Base-by-base conservation (phyloP, 2,888 invertebrate genomes). In the Limnephilus rhombicus region DNA sequence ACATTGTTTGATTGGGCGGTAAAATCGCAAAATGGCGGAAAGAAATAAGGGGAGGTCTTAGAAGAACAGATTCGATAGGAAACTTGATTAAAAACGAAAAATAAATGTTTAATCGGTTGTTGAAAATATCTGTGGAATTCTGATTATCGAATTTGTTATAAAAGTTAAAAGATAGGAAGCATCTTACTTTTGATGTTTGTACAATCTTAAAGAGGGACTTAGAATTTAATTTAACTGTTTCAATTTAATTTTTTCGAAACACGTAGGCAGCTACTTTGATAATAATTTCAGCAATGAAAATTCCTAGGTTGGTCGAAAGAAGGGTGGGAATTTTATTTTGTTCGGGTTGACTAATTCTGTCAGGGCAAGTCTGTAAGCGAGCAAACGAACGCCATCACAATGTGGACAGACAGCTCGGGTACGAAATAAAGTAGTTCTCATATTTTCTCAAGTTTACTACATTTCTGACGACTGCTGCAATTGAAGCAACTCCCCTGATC, bases 1-100 rank as follows among this genome's bases (percentile, higher is more conserved):
- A 93, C 91, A 92, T 90, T 91, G 93, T 93, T 93, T 93, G 93
- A 93, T 93, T 93, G 93, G 93, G 88, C 87, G 91, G 89, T 90
- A 91, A 91, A 89, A 87, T 82, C 82, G 85, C 83, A 91, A 90
- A 91, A 87, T 87, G 87, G 87, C 53, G 87, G 80, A 81, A 68
- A 80, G 81, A 91, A 85, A 41, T 45, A 29, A 45, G 86, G 45
- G 80, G 49, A 24, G 37, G 31, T 31, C 80, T 29, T 34, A 80
- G 18, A 18, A 85, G 85, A 41, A 81, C 41, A 68, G 68, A 68
- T 9, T 68, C 68, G n/a, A 24, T 24, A 31, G 91, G 49, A 18
- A 34, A 85, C 80, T 80, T 86, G 91, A 86, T 91, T 86, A 80
- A 86, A 91, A 68, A 31, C 80, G 24, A 86, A 91, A 87, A 49